A percentile compares a stretch with the other conserved stretches of the same genome.
Conservation (phyloP, 2,888 invertebrate genomes). For the Brenthis daphne region DNA sequence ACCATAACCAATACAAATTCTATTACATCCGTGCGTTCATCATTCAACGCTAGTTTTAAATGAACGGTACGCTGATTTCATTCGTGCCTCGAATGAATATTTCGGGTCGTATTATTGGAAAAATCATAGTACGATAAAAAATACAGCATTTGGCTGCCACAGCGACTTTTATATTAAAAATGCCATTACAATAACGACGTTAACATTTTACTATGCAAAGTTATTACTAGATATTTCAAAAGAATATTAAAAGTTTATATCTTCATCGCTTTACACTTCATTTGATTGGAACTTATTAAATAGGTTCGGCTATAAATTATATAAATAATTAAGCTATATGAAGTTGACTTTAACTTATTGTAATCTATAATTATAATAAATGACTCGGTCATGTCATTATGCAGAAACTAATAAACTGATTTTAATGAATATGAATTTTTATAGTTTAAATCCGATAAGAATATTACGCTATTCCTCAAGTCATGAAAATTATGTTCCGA, state of each 20-base stretch:
- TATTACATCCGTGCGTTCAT: slow-evolving; percentile 10
- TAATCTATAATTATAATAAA: slow-evolving; percentile 19
- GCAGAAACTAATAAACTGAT: slow-evolving; percentile 20
- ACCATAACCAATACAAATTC: slow-evolving; percentile 26
- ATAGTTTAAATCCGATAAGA: slow-evolving; percentile 20
- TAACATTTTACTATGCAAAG: slow-evolving; percentile 25
- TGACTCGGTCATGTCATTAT: slow-evolving; percentile 11
- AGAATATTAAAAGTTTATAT: slow-evolving; percentile 33
- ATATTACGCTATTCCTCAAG: slow-evolving; percentile 19
- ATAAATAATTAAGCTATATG: slow-evolving; percentile 18
- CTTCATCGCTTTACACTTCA: slow-evolving; percentile 37
- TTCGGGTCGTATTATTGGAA: slow-evolving; percentile 40
- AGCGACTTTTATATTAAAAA: slow-evolving; percentile 28
- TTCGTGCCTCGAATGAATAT: slow-evolving; percentile 34
- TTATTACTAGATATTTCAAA: slow-evolving; percentile 25
- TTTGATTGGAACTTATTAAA: slow-evolving; percentile 32
- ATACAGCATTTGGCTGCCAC: slow-evolving; percentile 25
- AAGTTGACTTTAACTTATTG: slow-evolving; percentile 20
- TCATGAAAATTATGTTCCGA: slow-evolving; percentile 9
- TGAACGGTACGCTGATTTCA: slow-evolving; percentile 24
- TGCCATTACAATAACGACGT: slow-evolving; percentile 20
- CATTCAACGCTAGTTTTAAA: slow-evolving; percentile 13
- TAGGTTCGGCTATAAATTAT: slow-evolving; percentile 28
- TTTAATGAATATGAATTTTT: slow-evolving; percentile 19
- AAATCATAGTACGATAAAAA: slow-evolving; percentile 10